Conservation (phyloP, 2,797 vertebrate genomes). For the Ctenopoma multispine region DNA sequence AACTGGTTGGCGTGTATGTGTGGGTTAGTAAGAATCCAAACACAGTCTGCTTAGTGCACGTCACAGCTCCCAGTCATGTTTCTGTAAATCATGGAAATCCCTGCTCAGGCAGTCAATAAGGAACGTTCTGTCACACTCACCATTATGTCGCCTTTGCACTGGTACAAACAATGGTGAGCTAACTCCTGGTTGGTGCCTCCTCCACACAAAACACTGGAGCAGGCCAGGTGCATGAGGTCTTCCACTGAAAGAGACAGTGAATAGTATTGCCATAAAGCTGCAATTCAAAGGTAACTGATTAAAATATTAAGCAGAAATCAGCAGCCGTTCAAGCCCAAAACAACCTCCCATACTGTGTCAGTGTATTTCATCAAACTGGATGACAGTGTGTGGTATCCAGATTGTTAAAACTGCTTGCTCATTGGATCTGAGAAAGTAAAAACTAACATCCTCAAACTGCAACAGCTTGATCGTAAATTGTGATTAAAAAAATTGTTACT, state of each 20-base stretch:
- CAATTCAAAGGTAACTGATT: neutral
- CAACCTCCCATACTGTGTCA: neutral
- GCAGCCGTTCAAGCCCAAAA: neutral
- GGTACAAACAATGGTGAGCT: constrained; percentile 92
- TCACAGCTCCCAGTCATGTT: constrained; percentile 12
- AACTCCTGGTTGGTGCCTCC: constrained; percentile 98
- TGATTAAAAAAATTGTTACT: neutral
- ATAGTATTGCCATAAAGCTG: no score
- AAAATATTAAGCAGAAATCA: neutral
- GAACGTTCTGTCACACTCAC: constrained; percentile 83
- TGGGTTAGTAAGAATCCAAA: constrained; percentile 16
- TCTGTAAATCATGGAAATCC: constrained; percentile 19
- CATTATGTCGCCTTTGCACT: constrained; percentile 93
- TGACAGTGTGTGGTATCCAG: neutral
- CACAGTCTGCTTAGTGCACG: neutral
- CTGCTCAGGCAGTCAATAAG: neutral
- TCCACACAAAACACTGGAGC: constrained; percentile 93
- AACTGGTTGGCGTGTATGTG: constrained; percentile 4
- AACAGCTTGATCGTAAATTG: neutral
- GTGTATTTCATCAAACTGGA: neutral
- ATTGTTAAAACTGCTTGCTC: neutral
- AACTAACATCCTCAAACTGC: neutral
- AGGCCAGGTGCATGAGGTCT: constrained; percentile 93
- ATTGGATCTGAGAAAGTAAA: neutral
- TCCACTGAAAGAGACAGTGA: constrained; percentile 74